Conservation (phyloP, 2,888 invertebrate species). For the Volucella inflata region DNA sequence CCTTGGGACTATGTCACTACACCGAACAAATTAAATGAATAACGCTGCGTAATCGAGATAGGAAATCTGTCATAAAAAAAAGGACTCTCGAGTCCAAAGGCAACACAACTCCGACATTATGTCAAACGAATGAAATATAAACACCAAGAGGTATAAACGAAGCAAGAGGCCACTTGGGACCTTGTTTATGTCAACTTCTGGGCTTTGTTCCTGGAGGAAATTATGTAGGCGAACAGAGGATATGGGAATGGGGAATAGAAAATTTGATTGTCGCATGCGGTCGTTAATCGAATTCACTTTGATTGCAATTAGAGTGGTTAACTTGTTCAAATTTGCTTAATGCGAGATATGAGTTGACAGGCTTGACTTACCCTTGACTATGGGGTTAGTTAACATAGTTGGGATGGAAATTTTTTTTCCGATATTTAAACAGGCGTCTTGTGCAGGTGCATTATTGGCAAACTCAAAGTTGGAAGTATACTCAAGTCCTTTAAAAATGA, state of each 20-base stretch:
- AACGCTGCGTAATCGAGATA: constrained; percentile 79
- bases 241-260: constrained; percentile 32
- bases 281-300: constrained; percentile 71
- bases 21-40: constrained; percentile 67
- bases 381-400: neutral
- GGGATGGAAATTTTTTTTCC: neutral
- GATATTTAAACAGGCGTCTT: neutral
- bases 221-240: constrained; percentile 8
- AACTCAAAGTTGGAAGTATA: neutral
- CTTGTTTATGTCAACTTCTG: constrained; percentile 83
- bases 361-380: too few species aligned
- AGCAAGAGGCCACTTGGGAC: constrained; percentile 83
- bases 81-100: constrained; percentile 23
- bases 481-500: too few species aligned
- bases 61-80: constrained; percentile 83
- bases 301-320: constrained; percentile 63
- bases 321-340: constrained; percentile 44
- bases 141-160: constrained; percentile 56
- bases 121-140: constrained; percentile 72
- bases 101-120: constrained; percentile 44
- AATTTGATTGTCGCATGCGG: constrained; percentile 60
- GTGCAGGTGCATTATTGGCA: constrained; percentile 4
- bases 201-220: constrained; percentile 41
- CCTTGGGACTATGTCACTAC: constrained; percentile 59
- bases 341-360: constrained; percentile 26